These are phyloP conservation scores for Pegea sp. DNA, from an alignment of 23 tunicate species.

Conservation along the genomic window DNA sequence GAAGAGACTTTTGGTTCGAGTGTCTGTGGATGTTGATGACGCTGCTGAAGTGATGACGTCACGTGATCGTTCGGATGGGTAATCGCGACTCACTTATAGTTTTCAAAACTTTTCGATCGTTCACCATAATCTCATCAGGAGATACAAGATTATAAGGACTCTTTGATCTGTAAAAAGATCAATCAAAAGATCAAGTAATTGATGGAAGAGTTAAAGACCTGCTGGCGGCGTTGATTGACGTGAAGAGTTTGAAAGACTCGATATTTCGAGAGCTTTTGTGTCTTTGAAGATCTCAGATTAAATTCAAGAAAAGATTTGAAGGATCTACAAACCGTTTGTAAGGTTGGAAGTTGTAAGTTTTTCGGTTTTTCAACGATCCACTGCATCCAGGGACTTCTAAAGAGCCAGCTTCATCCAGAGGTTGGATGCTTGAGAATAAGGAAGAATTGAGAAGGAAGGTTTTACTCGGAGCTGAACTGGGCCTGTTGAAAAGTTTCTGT, in stretches of 20 bases:
- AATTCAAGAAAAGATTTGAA: too few species aligned
- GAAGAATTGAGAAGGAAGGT: slow-evolving; percentile 61
- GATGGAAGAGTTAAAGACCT: too few species aligned
- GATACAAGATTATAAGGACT: slow-evolving; percentile 8
- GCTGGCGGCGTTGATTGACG: too few species aligned
- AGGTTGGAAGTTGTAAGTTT: background rate
- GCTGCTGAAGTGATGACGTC: too few species aligned
- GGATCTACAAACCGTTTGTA: background rate
- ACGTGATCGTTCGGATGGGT: too few species aligned
- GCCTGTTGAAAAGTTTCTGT: slow-evolving; percentile 31
- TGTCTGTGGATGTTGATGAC: too few species aligned
- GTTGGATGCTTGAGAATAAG: slow-evolving; percentile 39
- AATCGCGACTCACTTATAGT: too few species aligned
- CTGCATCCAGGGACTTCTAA: background rate
- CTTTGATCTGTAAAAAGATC: background rate
- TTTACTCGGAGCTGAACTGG: slow-evolving; percentile 79
- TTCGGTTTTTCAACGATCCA: background rate
- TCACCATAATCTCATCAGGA: slow-evolving; percentile 26
- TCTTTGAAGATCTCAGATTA: too few species aligned
- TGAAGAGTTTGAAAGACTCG: too few species aligned
- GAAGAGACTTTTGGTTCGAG: too few species aligned
- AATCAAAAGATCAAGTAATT: too few species aligned
- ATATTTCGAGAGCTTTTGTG: too few species aligned
- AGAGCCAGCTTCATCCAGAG: slow-evolving; percentile 16
- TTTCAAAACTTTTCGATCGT: background rate